Conservation (phyloP, 2,888 invertebrate genomes). For the Pherbina coryleti region DNA sequence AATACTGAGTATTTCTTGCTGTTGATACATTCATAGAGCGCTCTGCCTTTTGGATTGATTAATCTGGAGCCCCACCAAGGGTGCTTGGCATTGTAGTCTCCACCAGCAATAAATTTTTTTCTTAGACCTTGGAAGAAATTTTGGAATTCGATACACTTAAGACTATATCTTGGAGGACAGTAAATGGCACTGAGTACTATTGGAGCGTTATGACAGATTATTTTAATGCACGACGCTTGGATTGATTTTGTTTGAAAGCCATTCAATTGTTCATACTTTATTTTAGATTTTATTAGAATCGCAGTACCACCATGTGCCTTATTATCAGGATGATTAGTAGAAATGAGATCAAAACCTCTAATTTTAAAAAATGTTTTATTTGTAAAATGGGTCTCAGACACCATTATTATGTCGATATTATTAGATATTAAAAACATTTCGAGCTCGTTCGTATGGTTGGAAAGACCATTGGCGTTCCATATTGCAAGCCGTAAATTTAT, state of each 20-base stretch:
- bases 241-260: neutral
- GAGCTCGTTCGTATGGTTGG: too few relatives aligned
- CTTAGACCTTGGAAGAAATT: constrained; percentile 34
- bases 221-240: constrained; percentile 35
- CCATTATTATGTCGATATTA: too few relatives aligned
- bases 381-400: constrained; percentile 43
- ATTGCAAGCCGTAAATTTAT: constrained; percentile 30
- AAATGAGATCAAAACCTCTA: constrained; percentile 36
- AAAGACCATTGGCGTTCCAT: too few relatives aligned
- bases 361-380: constrained; percentile 39
- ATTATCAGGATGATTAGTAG: constrained; percentile 35
- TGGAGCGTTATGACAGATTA: constrained; percentile 7
- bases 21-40: constrained; percentile 34
- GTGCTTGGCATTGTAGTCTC: constrained; percentile 45
- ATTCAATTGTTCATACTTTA: constrained; percentile 7
- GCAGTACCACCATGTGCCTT: constrained; percentile 42
- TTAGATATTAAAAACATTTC: too few relatives aligned
- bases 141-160: constrained; percentile 25
- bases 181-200: constrained; percentile 13
- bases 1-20: neutral
- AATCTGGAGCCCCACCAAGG: constrained; percentile 42
- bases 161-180: constrained; percentile 35
- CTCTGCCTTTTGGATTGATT: constrained; percentile 36
- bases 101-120: constrained; percentile 40
- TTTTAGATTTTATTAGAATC: constrained; percentile 42